Evolutionary conservation across 2,797 vertebrate species (phyloP).

Genomic region (Myotis daubentonii): DNA sequence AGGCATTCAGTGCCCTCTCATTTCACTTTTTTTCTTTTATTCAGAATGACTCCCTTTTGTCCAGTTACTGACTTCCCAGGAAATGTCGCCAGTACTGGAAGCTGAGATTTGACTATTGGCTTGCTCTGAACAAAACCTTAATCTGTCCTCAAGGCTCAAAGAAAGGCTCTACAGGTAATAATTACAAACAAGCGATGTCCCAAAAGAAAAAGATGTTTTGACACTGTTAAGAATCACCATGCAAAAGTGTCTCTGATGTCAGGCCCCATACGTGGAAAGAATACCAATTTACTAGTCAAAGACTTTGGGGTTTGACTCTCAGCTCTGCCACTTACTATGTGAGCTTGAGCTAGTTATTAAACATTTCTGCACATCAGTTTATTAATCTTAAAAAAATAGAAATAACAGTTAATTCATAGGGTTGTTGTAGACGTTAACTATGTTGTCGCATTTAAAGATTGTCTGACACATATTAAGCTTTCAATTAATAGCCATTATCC

Average conservation of each 20-base stretch:
- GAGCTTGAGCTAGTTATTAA: slow-evolving; percentile 31
- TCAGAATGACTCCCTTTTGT: slow-evolving; percentile 58
- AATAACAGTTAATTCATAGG: neutral
- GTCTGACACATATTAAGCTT: neutral
- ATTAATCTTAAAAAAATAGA: slow-evolving; percentile 45
- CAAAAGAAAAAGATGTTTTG: slow-evolving; percentile 68
- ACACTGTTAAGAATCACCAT: slow-evolving; percentile 56
- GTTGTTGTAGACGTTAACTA: neutral
- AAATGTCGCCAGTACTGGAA: slow-evolving; percentile 17
- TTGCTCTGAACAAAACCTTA: slow-evolving; percentile 53
- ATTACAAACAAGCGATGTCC: slow-evolving; percentile 64
- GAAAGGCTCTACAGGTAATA: slow-evolving; percentile 70
- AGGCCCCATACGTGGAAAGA: neutral
- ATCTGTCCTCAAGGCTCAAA: slow-evolving; percentile 59
- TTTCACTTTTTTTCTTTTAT: slow-evolving; percentile 41
- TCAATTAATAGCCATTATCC: neutral
- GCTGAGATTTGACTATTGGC: slow-evolving; percentile 24
- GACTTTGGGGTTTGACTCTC: slow-evolving; percentile 48
- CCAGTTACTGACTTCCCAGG: slow-evolving; percentile 25
- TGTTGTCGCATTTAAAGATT: neutral
- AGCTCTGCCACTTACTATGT: slow-evolving; percentile 15
- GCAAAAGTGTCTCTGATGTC: neutral
- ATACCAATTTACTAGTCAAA: slow-evolving; percentile 62
- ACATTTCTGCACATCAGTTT: slow-evolving; percentile 35
- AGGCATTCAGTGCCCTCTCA: neutral